phyloP scores from a whole-genome alignment of 2,888 invertebrate genomes.

The Synanthedon formicaeformis region DNA sequence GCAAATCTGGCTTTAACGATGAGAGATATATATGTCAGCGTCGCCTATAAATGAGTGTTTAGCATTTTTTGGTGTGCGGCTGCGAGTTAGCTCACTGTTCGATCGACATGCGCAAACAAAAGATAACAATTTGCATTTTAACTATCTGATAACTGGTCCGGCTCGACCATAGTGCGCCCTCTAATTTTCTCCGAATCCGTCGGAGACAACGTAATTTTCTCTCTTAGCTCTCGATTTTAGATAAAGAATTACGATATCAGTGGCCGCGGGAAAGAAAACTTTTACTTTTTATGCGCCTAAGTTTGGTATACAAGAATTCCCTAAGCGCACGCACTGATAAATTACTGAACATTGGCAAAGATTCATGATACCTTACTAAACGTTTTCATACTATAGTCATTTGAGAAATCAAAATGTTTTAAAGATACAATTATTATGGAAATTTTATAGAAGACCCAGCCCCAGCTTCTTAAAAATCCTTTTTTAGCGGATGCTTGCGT shows the following conservation, averaged over 20 bases:
- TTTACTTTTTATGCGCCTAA: slow-evolving; percentile 11
- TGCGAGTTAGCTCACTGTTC: slow-evolving; percentile 24
- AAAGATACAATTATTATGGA: too few species aligned
- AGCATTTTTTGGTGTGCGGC: slow-evolving; percentile 39
- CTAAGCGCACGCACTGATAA: neutral
- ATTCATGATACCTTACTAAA: too few species aligned
- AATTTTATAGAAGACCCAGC: too few species aligned
- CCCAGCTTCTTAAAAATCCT: too few species aligned
- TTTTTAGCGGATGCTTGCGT: too few species aligned
- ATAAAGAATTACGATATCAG: slow-evolving; percentile 39
- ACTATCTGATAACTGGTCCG: slow-evolving; percentile 56
- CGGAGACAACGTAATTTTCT: slow-evolving; percentile 41
- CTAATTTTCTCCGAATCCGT: slow-evolving; percentile 39
- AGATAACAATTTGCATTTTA: slow-evolving; percentile 64
- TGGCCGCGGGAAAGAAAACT: slow-evolving; percentile 31
- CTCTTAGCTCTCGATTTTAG: slow-evolving; percentile 28
- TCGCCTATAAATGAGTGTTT: slow-evolving; percentile 52
- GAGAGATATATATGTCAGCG: slow-evolving; percentile 27
- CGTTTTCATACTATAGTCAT: too few species aligned
- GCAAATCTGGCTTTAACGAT: slow-evolving; percentile 17
- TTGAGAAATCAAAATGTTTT: too few species aligned
- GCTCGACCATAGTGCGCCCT: slow-evolving; percentile 29
- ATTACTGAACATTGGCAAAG: too few species aligned
- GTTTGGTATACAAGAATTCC: neutral
- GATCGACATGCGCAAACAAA: slow-evolving; percentile 50